Evolutionary conservation across 2,888 invertebrate genomes (phyloP).

Genomic region (Eugnorisma glareosa): DNA sequence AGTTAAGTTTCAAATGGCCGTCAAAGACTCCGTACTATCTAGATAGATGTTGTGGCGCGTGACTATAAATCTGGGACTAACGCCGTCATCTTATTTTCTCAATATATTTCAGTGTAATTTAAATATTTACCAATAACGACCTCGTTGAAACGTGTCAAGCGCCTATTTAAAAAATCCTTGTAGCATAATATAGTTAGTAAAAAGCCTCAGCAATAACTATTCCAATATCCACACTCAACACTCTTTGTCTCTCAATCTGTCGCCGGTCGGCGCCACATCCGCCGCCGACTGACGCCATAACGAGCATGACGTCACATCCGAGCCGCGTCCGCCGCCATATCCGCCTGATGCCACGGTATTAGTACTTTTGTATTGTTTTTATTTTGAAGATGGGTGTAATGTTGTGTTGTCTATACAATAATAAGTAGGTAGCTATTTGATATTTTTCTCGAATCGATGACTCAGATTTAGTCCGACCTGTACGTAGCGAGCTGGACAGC

Average conservation of each 20-base stretch:
- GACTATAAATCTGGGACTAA: background rate
- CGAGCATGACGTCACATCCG: conserved; percentile 32
- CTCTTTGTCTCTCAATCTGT: conserved; percentile 18
- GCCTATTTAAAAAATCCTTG: background rate
- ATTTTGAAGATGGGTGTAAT: conserved; percentile 15
- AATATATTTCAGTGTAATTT: background rate
- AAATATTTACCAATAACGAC: background rate
- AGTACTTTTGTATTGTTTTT: conserved; percentile 30
- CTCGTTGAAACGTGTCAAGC: background rate
- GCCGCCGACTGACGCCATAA: conserved; percentile 3
- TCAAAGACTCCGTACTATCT: background rate
- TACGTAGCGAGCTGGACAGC: background rate
- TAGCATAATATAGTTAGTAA: background rate
- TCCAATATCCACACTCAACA: background rate
- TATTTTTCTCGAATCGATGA: background rate
- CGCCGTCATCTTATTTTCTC: background rate
- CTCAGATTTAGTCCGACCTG: background rate
- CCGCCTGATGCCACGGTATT: conserved; percentile 25
- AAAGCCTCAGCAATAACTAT: background rate
- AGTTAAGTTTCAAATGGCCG: background rate
- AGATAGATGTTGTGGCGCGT: background rate
- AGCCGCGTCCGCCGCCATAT: conserved; percentile 17
- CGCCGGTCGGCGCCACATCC: conserved; percentile 20
- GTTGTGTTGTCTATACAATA: background rate
- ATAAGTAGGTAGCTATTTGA: background rate